A percentile compares a stretch with the other conserved stretches of the same genome.
Conservation (phyloP, 2,797 vertebrate genomes). For the Tiaroga cobitis region DNA sequence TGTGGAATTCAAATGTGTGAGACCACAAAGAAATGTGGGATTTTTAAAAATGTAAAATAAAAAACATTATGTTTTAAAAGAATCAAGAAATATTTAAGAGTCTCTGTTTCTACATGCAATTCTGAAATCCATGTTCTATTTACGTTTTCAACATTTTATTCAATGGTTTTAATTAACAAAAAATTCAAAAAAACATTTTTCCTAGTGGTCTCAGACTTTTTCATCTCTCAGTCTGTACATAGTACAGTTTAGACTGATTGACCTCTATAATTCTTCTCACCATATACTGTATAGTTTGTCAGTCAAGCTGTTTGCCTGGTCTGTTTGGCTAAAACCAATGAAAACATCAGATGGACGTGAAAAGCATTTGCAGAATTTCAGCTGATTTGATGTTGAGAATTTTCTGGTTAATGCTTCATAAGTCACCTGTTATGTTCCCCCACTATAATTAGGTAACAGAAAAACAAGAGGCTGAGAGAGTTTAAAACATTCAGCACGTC, state of each 20-base stretch:
- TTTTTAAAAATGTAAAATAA: not conserved
- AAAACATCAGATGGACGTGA: slow-evolving; percentile 11
- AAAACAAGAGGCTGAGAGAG: slow-evolving; percentile 27
- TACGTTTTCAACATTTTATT: not conserved
- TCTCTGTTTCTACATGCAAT: not conserved
- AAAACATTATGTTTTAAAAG: not conserved
- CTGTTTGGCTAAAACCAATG: not conserved
- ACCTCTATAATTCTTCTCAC: not conserved
- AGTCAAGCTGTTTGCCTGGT: not conserved
- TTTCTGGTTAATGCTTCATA: slow-evolving; percentile 41
- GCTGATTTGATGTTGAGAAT: slow-evolving; percentile 20
- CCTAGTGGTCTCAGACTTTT: not conserved
- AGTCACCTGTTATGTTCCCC: slow-evolving; percentile 18
- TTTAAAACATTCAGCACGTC: slow-evolving; percentile 47
- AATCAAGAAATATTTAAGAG: not conserved
- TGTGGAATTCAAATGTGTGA: too few relatives aligned
- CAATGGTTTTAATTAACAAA: not conserved
- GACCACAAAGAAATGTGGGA: too few relatives aligned
- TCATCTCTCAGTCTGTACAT: not conserved
- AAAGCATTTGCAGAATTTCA: slow-evolving; percentile 6
- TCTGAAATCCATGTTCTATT: not conserved
- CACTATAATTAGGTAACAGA: slow-evolving; percentile 15
- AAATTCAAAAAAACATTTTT: not conserved
- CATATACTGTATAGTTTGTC: not conserved
- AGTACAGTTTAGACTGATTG: not conserved